Conservation (phyloP, 2,113 vertebrate species). For the Leptodactylus fuscus region DNA sequence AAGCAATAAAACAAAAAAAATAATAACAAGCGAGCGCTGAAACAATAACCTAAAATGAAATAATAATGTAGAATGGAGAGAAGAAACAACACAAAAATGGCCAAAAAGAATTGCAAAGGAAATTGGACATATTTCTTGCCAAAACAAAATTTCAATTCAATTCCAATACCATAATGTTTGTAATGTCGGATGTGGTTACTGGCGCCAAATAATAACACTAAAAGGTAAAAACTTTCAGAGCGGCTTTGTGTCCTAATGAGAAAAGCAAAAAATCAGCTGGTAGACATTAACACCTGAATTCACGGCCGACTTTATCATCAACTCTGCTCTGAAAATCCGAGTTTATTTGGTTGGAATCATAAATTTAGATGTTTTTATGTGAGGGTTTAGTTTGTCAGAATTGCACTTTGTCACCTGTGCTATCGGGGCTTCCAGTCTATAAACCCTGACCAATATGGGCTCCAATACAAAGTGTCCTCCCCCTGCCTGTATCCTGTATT, state of each 20-base stretch:
- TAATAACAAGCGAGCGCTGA: neutral
- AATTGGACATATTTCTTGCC: slow-evolving; percentile 2
- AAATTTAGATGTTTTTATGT: neutral
- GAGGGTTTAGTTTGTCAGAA: neutral
- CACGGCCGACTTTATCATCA: neutral
- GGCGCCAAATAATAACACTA: slow-evolving; percentile 12
- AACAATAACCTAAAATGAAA: slow-evolving; percentile 6
- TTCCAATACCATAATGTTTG: slow-evolving; percentile 13
- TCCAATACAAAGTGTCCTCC: neutral
- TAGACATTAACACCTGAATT: slow-evolving; percentile 22
- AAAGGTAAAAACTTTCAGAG: slow-evolving; percentile 11
- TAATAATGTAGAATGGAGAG: neutral
- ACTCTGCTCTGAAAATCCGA: neutral
- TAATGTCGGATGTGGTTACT: neutral
- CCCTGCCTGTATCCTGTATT: neutral
- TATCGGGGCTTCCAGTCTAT: neutral
- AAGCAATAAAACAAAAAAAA: slow-evolving; percentile 4
- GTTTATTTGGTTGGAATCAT: neutral
- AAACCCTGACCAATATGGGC: neutral
- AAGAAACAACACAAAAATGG: neutral
- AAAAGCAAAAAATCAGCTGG: slow-evolving; percentile 18
- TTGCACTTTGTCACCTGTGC: neutral
- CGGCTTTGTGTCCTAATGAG: slow-evolving; percentile 11
- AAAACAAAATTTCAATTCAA: neutral
- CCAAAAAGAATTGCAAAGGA: neutral